Base-by-base conservation (phyloP, 2,888 invertebrate species). In the Cyaniris semiargus region DNA sequence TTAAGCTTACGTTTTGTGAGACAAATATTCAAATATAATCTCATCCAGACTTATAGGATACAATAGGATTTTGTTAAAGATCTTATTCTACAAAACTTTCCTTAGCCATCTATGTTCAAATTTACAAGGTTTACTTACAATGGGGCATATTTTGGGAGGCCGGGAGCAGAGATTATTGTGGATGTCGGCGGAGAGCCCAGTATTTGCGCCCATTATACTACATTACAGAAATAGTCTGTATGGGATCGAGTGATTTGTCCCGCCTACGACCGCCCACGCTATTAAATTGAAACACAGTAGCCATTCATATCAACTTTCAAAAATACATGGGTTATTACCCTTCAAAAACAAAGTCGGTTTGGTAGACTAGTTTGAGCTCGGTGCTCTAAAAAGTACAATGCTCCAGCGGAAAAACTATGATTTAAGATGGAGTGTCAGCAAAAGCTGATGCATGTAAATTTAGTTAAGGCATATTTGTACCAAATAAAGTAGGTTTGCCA, bases 171-270 rank as follows among this genome's bases (percentile, higher is more conserved):
- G n/a, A 56, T 58, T 58, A 58, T 58, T 21, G 21, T 58, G 58
- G 3, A 21, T 8, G 58, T 21, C n/a, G 7, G 58, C 58, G 8
- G 21, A 58, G 56, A 21, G 56, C 56, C n/a, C 56, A 56, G 56
- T 58, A 58, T 58, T 58, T 58, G 58, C 18, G 18, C 10, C 21
- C 58, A 58, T 58, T 58, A 21, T 58, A 21, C n/a, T 58, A 21
- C 58, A 21, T 58, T 21, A 58, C 58, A 58, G 58, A 21, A 58
- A 58, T 58, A 58, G 58, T 58, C 58, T 21, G 58, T 58, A 58
- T 58, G 58, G 56, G 7, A 44, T 21, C 58, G 58, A 58, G 21
- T 8, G 21, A 58, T 21, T 21, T 21, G 58, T 7, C 21, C 21
- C 58, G 7, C 58, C 58, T 21, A 58, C 58, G 58, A n/a, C n/a